A percentile compares a stretch with the other conserved stretches of the same genome.
These are phyloP conservation scores for Rotaria socialis DNA, from an alignment of 2,888 invertebrate species.

Conservation along the genomic window DNA sequence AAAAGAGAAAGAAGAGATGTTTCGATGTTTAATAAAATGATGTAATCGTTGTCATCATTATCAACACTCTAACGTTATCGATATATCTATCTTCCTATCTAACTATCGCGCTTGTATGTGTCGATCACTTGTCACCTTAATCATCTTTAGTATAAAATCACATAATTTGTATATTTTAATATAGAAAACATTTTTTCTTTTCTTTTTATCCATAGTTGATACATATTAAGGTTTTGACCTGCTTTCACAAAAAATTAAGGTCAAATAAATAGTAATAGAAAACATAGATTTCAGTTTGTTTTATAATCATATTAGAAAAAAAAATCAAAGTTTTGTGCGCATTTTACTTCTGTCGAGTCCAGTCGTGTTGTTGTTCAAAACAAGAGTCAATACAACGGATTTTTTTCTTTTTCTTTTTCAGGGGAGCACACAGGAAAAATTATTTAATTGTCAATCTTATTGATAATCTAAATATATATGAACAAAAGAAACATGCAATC, in stretches of 20 bases:
- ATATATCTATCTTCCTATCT: slow-evolving; percentile 9
- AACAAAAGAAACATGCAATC: slow-evolving; percentile 4
- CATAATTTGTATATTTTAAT: neutral
- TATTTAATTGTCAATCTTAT: slow-evolving; percentile 7
- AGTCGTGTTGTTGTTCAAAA: too few relatives aligned
- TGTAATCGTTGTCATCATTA: neutral
- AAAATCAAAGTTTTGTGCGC: too few relatives aligned
- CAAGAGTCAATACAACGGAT: too few relatives aligned
- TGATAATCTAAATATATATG: slow-evolving; percentile 7
- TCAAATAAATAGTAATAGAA: neutral
- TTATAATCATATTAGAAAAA: too few relatives aligned
- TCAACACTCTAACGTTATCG: slow-evolving; percentile 7
- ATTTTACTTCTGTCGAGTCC: too few relatives aligned
- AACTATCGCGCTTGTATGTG: neutral
- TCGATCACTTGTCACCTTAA: slow-evolving; percentile 14
- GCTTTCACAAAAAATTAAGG: neutral
- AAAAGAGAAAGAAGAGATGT: neutral
- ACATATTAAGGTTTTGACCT: neutral
- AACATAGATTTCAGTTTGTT: neutral
- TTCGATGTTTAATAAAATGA: slow-evolving; percentile 14
- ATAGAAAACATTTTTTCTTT: neutral
- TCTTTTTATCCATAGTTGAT: too few relatives aligned
- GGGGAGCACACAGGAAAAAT: neutral
- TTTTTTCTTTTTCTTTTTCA: too few relatives aligned
- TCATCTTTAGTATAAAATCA: neutral